Evolutionary conservation across 2,797 vertebrate genomes (phyloP).

Genomic region (Micropoecilia bifurca): DNA sequence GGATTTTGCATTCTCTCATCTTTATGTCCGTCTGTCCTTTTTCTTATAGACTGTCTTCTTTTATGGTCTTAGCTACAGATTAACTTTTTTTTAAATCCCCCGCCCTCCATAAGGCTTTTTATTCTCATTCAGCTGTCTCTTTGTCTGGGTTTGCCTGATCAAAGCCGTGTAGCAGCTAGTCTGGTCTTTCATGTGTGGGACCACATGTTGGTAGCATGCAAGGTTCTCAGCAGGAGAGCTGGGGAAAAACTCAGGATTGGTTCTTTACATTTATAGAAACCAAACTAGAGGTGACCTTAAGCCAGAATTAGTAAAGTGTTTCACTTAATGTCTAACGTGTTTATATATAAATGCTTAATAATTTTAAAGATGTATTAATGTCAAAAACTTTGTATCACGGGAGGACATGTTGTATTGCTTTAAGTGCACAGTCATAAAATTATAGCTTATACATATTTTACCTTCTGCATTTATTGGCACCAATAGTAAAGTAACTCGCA

Average conservation of each 20-base stretch:
- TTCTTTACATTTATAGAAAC: neutral
- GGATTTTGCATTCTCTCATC: neutral
- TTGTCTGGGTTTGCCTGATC: conserved; percentile 56
- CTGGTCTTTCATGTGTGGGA: conserved; percentile 47
- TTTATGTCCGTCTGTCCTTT: conserved; percentile 4
- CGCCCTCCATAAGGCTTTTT: conserved; percentile 28
- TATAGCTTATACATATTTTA: neutral
- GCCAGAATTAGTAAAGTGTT: neutral
- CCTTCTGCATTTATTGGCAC: neutral
- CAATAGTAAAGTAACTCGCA: neutral
- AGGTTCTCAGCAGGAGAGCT: conserved; percentile 7
- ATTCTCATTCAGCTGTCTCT: conserved; percentile 11
- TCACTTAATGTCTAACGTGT: neutral
- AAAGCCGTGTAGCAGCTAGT: conserved; percentile 50
- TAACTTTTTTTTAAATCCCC: conserved; percentile 9
- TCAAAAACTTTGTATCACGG: neutral
- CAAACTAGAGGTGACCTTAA: neutral
- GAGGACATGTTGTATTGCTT: no score
- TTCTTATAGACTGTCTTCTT: conserved; percentile 34
- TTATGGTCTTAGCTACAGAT: conserved; percentile 33
- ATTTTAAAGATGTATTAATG: neutral
- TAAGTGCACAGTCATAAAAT: neutral
- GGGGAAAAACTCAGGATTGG: neutral
- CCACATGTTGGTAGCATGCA: conserved; percentile 30
- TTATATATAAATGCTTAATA: neutral